These are phyloP conservation scores for Gerris buenoi DNA, from an alignment of 1,140 invertebrate genomes.

Conservation along the genomic window DNA sequence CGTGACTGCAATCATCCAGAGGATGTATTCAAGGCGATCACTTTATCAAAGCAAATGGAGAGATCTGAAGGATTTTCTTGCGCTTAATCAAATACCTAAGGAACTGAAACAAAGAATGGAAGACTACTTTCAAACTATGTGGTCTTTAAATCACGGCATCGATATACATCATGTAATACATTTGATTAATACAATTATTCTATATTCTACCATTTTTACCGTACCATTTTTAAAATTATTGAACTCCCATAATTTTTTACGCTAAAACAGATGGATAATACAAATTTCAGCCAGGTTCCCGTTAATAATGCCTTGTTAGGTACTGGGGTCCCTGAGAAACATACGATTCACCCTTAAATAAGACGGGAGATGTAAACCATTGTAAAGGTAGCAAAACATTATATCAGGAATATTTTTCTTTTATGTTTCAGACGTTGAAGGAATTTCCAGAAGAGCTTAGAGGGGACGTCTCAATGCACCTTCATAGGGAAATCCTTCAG, in stretches of 20 bases:
- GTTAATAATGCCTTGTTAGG: too few relatives aligned
- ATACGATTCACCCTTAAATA: too few relatives aligned
- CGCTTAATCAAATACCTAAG: slow-evolving; percentile 88
- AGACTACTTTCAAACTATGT: slow-evolving; percentile 97
- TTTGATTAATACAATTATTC: too few relatives aligned
- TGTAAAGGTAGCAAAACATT: too few relatives aligned
- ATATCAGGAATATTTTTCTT: too few relatives aligned
- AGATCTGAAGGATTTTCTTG: slow-evolving; percentile 91
- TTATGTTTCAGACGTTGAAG: slow-evolving; percentile 89
- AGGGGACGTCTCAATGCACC: slow-evolving; percentile 87
- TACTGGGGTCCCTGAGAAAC: too few relatives aligned
- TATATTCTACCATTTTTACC: too few relatives aligned
- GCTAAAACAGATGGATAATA: too few relatives aligned
- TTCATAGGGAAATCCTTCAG: slow-evolving; percentile 84
- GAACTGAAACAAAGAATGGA: slow-evolving; percentile 91
- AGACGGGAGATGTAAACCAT: too few relatives aligned
- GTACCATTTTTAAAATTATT: too few relatives aligned
- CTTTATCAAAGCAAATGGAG: slow-evolving; percentile 93
- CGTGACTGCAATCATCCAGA: slow-evolving; percentile 96
- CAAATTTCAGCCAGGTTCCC: too few relatives aligned
- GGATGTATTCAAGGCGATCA: slow-evolving; percentile 92
- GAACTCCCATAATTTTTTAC: too few relatives aligned
- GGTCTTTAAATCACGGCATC: slow-evolving; percentile 96
- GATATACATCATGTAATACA: slow-evolving; percentile 90
- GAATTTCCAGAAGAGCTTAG: slow-evolving; percentile 91